Evolutionary conservation across 2,888 invertebrate genomes (phyloP).

Genomic region (Dicyrtomina minuta): DNA sequence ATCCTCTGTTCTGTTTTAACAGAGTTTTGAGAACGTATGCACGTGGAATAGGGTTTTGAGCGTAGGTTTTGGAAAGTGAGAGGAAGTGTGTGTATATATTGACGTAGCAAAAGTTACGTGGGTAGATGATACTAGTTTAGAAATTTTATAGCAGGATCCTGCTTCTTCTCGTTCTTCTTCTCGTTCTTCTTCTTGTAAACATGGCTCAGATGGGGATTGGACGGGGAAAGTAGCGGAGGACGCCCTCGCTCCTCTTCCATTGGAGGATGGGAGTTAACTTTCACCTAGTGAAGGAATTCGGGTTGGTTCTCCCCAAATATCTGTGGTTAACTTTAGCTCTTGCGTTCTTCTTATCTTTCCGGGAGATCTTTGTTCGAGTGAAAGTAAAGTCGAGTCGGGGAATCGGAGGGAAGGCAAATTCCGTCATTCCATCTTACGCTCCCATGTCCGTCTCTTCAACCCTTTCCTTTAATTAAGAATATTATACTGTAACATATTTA

Average conservation of each 20-base stretch:
- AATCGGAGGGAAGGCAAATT: conserved; percentile 21
- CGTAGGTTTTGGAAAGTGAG: not conserved
- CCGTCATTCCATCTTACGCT: conserved; percentile 27
- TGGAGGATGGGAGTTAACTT: conserved; percentile 39
- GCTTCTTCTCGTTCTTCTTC: too few species aligned
- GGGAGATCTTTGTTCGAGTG: not conserved
- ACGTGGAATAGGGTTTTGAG: too few species aligned
- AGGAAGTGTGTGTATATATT: not conserved
- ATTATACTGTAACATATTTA: not conserved
- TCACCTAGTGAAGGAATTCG: conserved; percentile 35
- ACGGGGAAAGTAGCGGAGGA: conserved; percentile 39
- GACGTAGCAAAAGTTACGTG: not conserved
- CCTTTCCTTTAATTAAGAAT: conserved; percentile 13
- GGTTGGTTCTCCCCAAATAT: conserved; percentile 29
- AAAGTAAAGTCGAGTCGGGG: not conserved
- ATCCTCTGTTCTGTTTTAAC: not conserved
- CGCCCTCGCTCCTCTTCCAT: conserved; percentile 40
- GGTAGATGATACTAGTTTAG: too few species aligned
- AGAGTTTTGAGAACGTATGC: too few species aligned
- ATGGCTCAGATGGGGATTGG: conserved; percentile 41
- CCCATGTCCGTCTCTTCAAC: conserved; percentile 31
- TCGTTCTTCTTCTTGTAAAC: not conserved
- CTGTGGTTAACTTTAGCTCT: not conserved
- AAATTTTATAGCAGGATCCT: too few species aligned
- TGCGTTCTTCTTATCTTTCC: not conserved